Base-by-base conservation (phyloP, 2,797 vertebrate species). In the Setipinna tenuifilis region DNA sequence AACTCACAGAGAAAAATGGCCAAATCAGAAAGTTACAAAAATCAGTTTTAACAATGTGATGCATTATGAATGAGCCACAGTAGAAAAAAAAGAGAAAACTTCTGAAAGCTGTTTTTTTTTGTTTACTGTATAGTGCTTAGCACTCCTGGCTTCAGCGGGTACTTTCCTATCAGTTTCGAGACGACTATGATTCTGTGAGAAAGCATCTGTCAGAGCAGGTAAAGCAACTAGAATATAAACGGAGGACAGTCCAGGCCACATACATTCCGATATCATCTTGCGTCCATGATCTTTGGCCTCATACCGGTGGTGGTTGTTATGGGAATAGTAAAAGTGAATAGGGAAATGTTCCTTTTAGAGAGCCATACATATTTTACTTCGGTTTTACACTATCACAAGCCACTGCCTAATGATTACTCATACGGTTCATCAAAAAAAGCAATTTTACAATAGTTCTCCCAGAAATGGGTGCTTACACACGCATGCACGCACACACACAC, bases 1-100 rank as follows among this genome's bases (percentile, higher is more conserved):
- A 84, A 84, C 68, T 81, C 82, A 87, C 80, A 80, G 71, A 14
- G 16, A 44, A 78, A 78, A 78, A 78, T 78, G 71, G 71, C 35
- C 71, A 78, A 78, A 44, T 81, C 75, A 81, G 46, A 81, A 59
- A 81, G 35, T 61, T 44, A 58, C 28, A 25, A 44, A 75, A 80
- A 54, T 78, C 44, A 44, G 81, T 85, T 85, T 81, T 61, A 85
- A 85, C 75, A 85, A 61, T 81, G 75, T 61, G 54, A 59, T 78
- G 59, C 75, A 85, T 59, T 62, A 58, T 81, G 84, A 81, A 78
- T 85, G 71, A 75, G 65, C 19, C 41, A 1, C 6, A n/a, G 25
- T 23, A 57, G 31, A 17, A 83, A 84, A 25, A 68, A 65, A 28
- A 65, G 28, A 75, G 35, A 41, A 41, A 75, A 19, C 3, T 41